Conservation (phyloP, 2,888 invertebrate species). For the Elegia similella region DNA sequence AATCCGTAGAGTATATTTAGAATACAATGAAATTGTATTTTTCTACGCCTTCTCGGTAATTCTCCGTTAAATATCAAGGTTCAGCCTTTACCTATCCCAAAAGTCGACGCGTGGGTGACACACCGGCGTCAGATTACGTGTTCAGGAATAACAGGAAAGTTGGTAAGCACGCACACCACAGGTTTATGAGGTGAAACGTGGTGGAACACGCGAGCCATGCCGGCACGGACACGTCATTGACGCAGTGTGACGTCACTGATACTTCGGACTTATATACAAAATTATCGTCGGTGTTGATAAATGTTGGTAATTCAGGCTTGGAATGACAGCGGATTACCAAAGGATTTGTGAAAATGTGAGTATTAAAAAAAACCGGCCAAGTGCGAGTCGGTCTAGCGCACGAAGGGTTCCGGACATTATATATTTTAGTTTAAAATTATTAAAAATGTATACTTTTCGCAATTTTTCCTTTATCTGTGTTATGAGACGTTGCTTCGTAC, state of each 20-base stretch:
- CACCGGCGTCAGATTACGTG: conserved; percentile 2
- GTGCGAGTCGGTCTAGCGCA: no score
- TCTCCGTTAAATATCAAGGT: conserved; percentile 3
- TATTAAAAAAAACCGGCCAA: no score
- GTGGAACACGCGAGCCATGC: conserved; percentile 29
- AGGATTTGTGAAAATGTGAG: no score
- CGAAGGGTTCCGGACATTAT: no score
- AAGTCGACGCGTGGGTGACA: conserved; percentile 8
- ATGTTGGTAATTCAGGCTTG: no score
- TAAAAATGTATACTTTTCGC: no score
- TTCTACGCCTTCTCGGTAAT: neutral
- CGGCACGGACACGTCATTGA: conserved; percentile 38
- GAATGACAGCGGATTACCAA: no score
- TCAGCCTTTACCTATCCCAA: conserved; percentile 2
- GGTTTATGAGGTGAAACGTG: conserved; percentile 28
- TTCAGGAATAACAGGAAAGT: neutral
- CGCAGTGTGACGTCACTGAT: conserved; percentile 45
- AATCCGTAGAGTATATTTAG: neutral
- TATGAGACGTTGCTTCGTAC: no score
- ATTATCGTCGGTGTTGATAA: neutral
- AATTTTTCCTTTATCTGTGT: no score
- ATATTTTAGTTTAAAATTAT: no score
- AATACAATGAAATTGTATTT: conserved; percentile 1
- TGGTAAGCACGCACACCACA: neutral
- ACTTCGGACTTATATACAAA: conserved; percentile 23